Conservation (phyloP, 2,113 vertebrate genomes). For the Phyllostomus hastatus region DNA sequence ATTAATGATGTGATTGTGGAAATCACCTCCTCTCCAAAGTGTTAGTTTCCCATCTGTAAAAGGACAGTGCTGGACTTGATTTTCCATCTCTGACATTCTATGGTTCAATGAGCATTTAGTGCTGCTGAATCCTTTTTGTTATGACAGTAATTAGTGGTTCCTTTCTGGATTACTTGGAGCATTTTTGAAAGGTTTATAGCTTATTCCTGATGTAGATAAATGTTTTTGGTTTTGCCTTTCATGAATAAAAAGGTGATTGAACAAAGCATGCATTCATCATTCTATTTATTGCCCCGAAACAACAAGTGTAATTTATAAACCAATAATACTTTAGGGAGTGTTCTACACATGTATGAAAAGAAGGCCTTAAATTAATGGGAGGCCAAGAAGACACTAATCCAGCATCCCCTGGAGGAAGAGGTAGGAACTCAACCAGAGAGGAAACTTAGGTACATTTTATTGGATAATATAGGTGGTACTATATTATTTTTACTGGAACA, state of each 20-base stretch:
- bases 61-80: not conserved
- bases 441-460: conserved; percentile 68
- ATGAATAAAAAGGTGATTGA: conserved; percentile 87
- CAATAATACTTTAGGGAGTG: conserved; percentile 81
- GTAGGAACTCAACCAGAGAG: conserved; percentile 63
- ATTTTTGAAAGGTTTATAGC: conserved; percentile 84
- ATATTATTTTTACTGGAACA: conserved; percentile 24
- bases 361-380: conserved; percentile 81
- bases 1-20: not conserved
- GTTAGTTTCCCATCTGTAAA: conserved; percentile 24
- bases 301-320: conserved; percentile 87
- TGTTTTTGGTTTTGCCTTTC: conserved; percentile 83
- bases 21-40: not conserved
- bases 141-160: conserved; percentile 84
- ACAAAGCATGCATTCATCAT: conserved; percentile 85
- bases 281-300: conserved; percentile 83
- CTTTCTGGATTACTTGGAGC: conserved; percentile 81
- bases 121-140: conserved; percentile 79
- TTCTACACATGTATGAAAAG: conserved; percentile 82
- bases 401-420: conserved; percentile 73
- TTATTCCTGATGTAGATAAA: conserved; percentile 86
- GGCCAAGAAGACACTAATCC: conserved; percentile 73
- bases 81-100: conserved; percentile 36
- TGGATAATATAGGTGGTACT: conserved; percentile 32
- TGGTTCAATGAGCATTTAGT: conserved; percentile 72